Conservation (phyloP, 2,888 invertebrate genomes). For the Petrolisthes manimaculis region DNA sequence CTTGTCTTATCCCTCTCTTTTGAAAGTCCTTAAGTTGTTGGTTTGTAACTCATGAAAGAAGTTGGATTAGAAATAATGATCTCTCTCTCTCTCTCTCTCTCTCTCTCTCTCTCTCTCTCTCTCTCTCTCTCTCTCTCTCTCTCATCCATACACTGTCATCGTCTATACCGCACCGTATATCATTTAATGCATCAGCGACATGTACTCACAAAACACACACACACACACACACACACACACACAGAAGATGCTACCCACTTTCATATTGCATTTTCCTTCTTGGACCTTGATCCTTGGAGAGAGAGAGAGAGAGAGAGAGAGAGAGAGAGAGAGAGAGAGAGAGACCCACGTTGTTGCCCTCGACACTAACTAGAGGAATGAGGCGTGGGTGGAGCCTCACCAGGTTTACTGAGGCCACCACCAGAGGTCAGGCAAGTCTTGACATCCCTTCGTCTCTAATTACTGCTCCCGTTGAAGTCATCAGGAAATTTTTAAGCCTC, state of each 20-base stretch:
- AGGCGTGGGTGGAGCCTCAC: conserved; percentile 43
- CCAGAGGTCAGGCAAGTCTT: conserved; percentile 57
- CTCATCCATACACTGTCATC: neutral
- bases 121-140: neutral
- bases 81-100: conserved; percentile 15
- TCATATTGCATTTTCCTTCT: neutral
- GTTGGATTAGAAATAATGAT: neutral
- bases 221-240: too few species aligned
- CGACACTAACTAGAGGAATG: neutral
- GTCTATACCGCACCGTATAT: neutral
- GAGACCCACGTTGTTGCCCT: neutral
- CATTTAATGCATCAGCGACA: too few species aligned
- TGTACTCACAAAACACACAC: too few species aligned
- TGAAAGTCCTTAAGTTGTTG: neutral
- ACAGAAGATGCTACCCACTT: neutral
- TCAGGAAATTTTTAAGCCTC: conserved; percentile 13
- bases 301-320: neutral
- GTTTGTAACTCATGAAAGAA: too few species aligned
- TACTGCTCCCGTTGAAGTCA: conserved; percentile 27
- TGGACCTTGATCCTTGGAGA: neutral
- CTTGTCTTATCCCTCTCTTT: neutral
- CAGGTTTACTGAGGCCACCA: conserved; percentile 46
- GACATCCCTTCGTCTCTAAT: conserved; percentile 34
- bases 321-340: neutral
- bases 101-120: neutral